phyloP scores from a whole-genome alignment of 2,113 vertebrate genomes.

The Azemiops feae region DNA sequence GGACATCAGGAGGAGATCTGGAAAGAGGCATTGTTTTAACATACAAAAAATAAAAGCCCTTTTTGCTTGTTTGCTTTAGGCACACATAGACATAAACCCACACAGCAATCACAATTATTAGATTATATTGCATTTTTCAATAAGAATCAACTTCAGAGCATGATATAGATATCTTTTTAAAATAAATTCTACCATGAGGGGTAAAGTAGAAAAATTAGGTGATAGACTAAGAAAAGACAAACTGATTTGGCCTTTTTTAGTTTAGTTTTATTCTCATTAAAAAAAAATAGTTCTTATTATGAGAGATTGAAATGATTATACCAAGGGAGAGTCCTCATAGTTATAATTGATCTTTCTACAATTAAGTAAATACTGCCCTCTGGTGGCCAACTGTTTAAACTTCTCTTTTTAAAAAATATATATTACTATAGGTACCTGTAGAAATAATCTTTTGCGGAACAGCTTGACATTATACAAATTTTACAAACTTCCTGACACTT shows the following conservation, averaged over 20 bases:
- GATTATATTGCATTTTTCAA: background rate
- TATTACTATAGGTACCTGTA: background rate
- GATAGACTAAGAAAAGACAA: background rate
- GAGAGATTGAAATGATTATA: background rate
- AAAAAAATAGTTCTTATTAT: background rate
- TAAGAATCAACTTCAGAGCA: background rate
- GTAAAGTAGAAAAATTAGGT: background rate
- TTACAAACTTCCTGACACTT: background rate
- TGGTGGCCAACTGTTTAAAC: background rate
- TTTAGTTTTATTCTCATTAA: background rate
- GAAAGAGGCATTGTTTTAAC: background rate
- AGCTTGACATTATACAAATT: background rate
- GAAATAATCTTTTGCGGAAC: background rate
- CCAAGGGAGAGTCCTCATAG: background rate
- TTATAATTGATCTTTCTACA: background rate
- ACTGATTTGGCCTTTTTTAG: background rate
- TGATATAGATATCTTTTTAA: background rate
- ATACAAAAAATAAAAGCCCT: background rate
- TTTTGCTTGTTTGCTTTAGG: no score
- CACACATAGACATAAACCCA: background rate
- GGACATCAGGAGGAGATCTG: background rate
- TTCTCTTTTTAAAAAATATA: background rate
- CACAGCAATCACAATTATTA: background rate
- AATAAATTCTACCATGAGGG: background rate
- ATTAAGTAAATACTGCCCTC: conserved; percentile 7